Conservation (phyloP, 1,140 invertebrate genomes). For the Melanaphis sacchari region DNA sequence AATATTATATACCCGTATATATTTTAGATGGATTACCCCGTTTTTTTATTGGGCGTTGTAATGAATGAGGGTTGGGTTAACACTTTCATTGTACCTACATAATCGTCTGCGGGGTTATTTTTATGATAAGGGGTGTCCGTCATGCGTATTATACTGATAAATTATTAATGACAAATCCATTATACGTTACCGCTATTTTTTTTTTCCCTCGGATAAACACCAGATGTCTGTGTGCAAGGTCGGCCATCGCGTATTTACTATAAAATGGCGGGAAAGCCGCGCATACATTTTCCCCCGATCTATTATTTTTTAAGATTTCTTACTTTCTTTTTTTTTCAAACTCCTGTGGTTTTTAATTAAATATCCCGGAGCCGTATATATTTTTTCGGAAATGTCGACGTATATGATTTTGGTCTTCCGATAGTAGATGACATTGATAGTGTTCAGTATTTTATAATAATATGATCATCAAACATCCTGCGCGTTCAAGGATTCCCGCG, state of each 20-base stretch:
- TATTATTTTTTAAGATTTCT: not conserved
- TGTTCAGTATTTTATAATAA: too few species aligned
- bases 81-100: not conserved
- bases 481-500: too few species aligned
- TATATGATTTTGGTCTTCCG: too few species aligned
- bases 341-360: not conserved
- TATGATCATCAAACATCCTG: too few species aligned
- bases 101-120: not conserved
- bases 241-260: not conserved
- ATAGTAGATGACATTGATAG: too few species aligned
- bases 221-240: not conserved
- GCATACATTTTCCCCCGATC: not conserved
- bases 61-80: not conserved
- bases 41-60: not conserved
- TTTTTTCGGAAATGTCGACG: not conserved
- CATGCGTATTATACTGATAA: not conserved
- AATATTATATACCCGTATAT: too few species aligned
- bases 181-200: not conserved
- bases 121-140: not conserved
- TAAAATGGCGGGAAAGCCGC: not conserved
- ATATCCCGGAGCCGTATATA: not conserved
- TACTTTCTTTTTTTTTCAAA: not conserved
- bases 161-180: not conserved
- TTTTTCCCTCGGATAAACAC: not conserved
- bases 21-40: not conserved